Evolutionary conservation across 2,113 vertebrate genomes (phyloP).

Genomic region (Daubentonia madagascariensis): DNA sequence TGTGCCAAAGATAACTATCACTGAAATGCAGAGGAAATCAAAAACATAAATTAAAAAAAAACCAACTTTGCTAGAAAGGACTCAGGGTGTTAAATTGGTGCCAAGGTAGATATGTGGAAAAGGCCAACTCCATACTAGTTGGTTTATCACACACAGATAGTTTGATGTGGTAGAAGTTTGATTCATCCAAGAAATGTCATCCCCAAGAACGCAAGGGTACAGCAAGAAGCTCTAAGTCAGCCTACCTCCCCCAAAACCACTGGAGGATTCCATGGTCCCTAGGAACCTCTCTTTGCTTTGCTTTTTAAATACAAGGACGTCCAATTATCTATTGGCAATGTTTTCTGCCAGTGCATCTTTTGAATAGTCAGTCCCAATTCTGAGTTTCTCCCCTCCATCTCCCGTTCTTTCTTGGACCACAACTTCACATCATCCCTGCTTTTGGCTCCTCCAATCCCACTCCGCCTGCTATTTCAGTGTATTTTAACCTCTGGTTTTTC

Average conservation of each 20-base stretch:
- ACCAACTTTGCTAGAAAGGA: slow-evolving; percentile 18
- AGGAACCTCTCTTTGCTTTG: neutral
- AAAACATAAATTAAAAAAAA: slow-evolving; percentile 52
- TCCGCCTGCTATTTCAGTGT: neutral
- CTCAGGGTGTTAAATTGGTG: neutral
- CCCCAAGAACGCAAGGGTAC: neutral
- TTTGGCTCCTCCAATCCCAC: neutral
- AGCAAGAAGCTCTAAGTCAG: neutral
- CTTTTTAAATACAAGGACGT: neutral
- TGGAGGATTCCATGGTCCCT: neutral
- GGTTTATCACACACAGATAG: neutral
- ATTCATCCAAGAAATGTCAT: neutral
- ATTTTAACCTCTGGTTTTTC: neutral
- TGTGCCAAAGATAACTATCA: slow-evolving; percentile 51
- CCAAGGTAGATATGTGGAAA: neutral
- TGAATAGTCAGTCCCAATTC: neutral
- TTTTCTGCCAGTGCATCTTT: neutral
- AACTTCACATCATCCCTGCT: neutral
- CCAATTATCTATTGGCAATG: neutral
- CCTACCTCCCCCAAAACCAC: neutral
- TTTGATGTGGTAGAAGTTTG: neutral
- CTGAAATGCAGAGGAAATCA: neutral
- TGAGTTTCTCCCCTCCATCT: rapidly evolving
- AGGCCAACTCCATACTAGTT: neutral
- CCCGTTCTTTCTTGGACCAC: neutral